Base-by-base conservation (phyloP, 2,797 vertebrate genomes). In the Hemibagrus guttatus region DNA sequence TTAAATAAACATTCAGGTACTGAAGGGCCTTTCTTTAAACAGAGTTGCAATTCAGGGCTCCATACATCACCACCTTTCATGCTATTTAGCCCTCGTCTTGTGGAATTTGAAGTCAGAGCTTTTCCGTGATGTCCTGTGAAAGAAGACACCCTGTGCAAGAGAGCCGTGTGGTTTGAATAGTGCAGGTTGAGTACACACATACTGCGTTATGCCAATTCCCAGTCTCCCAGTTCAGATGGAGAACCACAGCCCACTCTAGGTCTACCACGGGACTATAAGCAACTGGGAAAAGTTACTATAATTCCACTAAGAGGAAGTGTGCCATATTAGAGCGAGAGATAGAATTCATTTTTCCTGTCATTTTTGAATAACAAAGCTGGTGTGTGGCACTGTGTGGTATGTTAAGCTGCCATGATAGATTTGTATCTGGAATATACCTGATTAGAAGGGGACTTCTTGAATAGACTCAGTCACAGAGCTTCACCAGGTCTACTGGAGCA, bases 1-100 rank as follows among this genome's bases (percentile, higher is more conserved):
- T 69, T 79, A 80, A 85, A 87, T 88, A 85, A 89, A 88, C 75
- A 71, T 26, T 86, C 19, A 17, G 69, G 23, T 58, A 82, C 84
- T 82, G 49, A 82, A 82, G 59, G 17, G n/a, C 8, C 49, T 63
- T 76, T 82, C 58, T 81, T 82, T 64, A 56, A 71, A 79, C 82
- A 85, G 42, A 68, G 63, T 64, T 69, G 39, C 49, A 71, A 85
- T 90, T 87, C 87, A 83, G 75, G 72, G 74, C n/a, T 61, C 69
- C 64, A 87, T 85, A 71, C 86, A 81, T 88, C 87, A 88, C 16
- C 85, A 69, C 49, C 8, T 63, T 83, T 49, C 69, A 66, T 0
- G 23, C 42, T 58, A 56, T 79, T 80, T 23, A 85, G 59, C 71
- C 56, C 76, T 87, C 49, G 17, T 59, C 49, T 46, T 68, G 61